Percentiles rank a stretch among this genome's conserved stretches.
These are phyloP conservation scores for Zosterops japonicus DNA, from an alignment of 2,113 vertebrate genomes.

Conservation along the genomic window DNA sequence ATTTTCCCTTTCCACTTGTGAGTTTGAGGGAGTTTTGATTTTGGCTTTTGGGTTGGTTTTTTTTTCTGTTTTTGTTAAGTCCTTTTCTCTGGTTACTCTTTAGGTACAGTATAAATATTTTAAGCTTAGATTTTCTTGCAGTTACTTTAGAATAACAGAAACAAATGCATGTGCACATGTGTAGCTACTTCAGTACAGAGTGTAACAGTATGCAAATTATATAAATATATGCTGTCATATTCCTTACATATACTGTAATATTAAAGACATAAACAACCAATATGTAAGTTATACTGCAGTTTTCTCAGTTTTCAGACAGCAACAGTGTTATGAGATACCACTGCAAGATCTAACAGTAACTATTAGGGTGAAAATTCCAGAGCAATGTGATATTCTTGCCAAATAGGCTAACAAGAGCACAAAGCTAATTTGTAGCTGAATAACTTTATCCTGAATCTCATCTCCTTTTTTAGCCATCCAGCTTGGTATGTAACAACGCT, in stretches of 20 bases:
- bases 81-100: background rate
- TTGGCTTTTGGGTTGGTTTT: background rate
- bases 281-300: background rate
- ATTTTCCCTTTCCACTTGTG: background rate
- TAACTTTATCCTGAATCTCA: background rate
- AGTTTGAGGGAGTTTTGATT: background rate
- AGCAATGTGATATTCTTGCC: background rate
- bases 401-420: background rate
- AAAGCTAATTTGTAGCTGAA: constrained; percentile 10
- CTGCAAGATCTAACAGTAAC: background rate
- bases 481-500: background rate
- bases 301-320: background rate
- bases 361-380: constrained; percentile 5
- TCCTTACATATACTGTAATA: background rate
- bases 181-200: background rate
- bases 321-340: background rate
- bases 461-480: background rate
- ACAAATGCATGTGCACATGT: fast-evolving
- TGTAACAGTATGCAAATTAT: background rate
- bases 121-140: background rate
- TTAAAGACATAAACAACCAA: background rate
- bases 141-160: background rate
- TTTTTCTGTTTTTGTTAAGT: background rate
- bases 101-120: background rate
- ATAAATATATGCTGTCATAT: background rate